A percentile compares a stretch with the other conserved stretches of the same genome.
Evolutionary conservation across 2,797 vertebrate species (phyloP).

Genomic region (Apogon hyalosoma): DNA sequence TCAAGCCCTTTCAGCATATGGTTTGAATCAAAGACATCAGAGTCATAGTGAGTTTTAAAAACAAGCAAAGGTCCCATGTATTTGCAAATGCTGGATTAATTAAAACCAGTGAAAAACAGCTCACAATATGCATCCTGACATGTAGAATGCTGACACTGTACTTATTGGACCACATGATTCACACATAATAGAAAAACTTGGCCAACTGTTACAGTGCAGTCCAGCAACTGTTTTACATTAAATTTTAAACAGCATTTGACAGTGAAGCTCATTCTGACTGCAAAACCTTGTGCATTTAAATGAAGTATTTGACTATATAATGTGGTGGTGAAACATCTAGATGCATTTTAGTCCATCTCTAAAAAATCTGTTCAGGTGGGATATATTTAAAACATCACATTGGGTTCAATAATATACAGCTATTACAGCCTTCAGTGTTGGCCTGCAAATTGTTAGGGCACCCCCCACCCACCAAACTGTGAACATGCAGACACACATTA

Average conservation of each 20-base stretch:
- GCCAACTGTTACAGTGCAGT: conserved; percentile 20
- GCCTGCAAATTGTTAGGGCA: conserved; percentile 4
- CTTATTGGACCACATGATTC: conserved; percentile 37
- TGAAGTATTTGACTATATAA: conserved; percentile 22
- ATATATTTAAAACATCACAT: conserved; percentile 17
- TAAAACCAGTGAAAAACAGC: conserved; percentile 51
- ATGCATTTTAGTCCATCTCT: background rate
- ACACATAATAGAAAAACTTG: conserved; percentile 9
- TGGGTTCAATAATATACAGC: conserved; percentile 33
- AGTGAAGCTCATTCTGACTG: conserved; percentile 14
- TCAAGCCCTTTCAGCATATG: conserved; percentile 70
- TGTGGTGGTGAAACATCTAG: background rate
- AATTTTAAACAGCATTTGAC: conserved; percentile 35
- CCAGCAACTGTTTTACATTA: conserved; percentile 48
- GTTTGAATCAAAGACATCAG: conserved; percentile 64
- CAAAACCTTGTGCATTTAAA: conserved; percentile 25
- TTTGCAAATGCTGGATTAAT: conserved; percentile 58
- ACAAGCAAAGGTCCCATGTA: conserved; percentile 56
- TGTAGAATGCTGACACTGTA: conserved; percentile 54
- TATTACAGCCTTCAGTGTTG: background rate
- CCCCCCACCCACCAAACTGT: background rate
- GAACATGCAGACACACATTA: conserved; percentile 3
- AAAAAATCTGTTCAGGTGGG: conserved; percentile 24
- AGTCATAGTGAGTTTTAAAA: conserved; percentile 60
- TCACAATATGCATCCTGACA: conserved; percentile 46